Base-by-base conservation (phyloP, 2,797 vertebrate genomes). In the Aphelocoma californica region DNA sequence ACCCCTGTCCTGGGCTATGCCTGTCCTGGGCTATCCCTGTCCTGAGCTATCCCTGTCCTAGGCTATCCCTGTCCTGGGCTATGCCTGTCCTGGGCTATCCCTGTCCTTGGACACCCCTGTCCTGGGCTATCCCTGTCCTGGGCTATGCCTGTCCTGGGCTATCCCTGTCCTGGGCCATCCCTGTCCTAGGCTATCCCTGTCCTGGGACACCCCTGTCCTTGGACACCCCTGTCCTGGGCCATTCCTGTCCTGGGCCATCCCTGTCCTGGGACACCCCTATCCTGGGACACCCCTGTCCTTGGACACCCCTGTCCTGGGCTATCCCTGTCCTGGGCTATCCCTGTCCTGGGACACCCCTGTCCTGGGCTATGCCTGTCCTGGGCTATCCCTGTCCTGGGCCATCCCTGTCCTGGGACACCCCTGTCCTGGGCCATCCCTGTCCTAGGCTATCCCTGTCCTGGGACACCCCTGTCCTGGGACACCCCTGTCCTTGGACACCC, bases 1-100 rank as follows among this genome's bases (percentile, higher is more conserved):
- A 16, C 13, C 4, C 8, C n/a, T 48, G 3, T 12, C 12, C 31
- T 12, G 38, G 24, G 12, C 2, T 4, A 5, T 3, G 24, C 45
- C 42, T 9, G 5, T 36, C n/a, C 65, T 4, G 6, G 34, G 26
- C 5, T 9, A 15, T 36, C 18, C 47, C 32, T 7, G 3, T 16
- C 26, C 47, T 3, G 7, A 28, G 26, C 3, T 5, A 12, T 29
- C 14, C 21, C 18, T 13, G 23, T 18, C 58, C 31, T 2, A 4
- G 14, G 9, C 10, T 7, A 18, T 6, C 44, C 18, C 44, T 44
- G 19, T 19, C 44, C 44, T 20, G 44, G 18, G 24, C 5, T 5
- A 26, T 7, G 26, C 58, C 36, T 45, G 44, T 45, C 44, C 44
- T 45, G 19, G 18, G 25, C 3, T 8, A 19, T 7, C 28, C 36